Conservation (phyloP, 2,113 vertebrate species). For the Leucosticte australis region DNA sequence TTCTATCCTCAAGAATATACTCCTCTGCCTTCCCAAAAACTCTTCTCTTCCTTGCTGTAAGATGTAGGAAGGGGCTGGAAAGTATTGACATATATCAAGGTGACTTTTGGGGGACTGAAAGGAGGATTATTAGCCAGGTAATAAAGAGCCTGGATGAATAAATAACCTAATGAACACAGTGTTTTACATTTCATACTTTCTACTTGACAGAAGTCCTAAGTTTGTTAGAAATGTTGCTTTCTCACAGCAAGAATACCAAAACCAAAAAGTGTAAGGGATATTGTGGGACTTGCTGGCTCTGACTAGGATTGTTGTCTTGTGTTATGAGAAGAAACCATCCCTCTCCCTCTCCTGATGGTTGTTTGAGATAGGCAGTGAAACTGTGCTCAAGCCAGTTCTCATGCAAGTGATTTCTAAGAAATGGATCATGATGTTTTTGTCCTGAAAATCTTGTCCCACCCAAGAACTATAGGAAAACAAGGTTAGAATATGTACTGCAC, state of each 20-base stretch:
- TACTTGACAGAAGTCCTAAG: not conserved
- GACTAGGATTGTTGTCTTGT: not conserved
- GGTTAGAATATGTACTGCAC: not conserved
- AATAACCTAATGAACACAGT: not conserved
- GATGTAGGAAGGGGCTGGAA: not conserved
- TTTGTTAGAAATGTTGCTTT: not conserved
- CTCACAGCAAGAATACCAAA: not conserved
- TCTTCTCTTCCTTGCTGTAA: not conserved
- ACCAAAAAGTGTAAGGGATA: not conserved
- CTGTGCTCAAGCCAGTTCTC: not conserved
- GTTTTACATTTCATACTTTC: not conserved
- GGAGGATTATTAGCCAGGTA: not conserved
- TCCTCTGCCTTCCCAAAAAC: not conserved
- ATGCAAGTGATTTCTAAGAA: not conserved
- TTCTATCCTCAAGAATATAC: not conserved
- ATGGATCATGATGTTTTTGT: not conserved
- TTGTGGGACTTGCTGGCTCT: not conserved
- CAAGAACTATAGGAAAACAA: not conserved
- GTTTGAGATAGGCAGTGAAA: not conserved
- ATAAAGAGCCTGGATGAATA: not conserved
- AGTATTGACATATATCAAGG: not conserved
- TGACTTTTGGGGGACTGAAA: not conserved
- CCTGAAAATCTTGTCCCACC: not conserved
- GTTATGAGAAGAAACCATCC: not conserved
- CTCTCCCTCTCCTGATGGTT: not conserved